phyloP scores from a whole-genome alignment of 2,113 vertebrate genomes.

The Indri indri region DNA sequence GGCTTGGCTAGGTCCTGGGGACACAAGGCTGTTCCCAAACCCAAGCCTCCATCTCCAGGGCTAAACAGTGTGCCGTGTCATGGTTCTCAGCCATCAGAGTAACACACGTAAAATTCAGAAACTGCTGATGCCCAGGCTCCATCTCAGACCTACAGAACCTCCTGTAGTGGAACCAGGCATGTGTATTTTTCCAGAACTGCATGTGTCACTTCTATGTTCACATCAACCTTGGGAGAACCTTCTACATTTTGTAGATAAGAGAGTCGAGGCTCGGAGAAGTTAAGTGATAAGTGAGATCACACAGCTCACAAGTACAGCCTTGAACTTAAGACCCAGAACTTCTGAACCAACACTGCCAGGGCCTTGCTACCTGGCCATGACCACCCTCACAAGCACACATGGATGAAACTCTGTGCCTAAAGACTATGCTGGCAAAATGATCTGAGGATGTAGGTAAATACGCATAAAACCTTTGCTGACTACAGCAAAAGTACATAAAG shows the following conservation, averaged over 20 bases:
- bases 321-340: neutral
- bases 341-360: neutral
- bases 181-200: neutral
- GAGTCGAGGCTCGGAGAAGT: neutral
- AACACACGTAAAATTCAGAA: neutral
- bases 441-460: neutral
- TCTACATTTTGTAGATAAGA: neutral
- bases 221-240: neutral
- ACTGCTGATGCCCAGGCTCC: neutral
- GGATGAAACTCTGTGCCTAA: too few relatives aligned
- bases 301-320: neutral
- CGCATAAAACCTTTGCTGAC: neutral
- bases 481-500: neutral
- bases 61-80: neutral
- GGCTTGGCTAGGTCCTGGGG: neutral
- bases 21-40: neutral
- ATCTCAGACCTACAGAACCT: neutral
- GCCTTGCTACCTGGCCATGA: neutral
- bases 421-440: accelerated
- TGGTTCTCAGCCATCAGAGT: neutral
- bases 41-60: neutral
- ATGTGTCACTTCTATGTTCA: neutral
- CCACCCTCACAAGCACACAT: neutral
- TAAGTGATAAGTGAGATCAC: neutral
- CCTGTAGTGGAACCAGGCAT: neutral